phyloP scores from a whole-genome alignment of 2,888 invertebrate species.

The Stenoptilia bipunctidactyla region DNA sequence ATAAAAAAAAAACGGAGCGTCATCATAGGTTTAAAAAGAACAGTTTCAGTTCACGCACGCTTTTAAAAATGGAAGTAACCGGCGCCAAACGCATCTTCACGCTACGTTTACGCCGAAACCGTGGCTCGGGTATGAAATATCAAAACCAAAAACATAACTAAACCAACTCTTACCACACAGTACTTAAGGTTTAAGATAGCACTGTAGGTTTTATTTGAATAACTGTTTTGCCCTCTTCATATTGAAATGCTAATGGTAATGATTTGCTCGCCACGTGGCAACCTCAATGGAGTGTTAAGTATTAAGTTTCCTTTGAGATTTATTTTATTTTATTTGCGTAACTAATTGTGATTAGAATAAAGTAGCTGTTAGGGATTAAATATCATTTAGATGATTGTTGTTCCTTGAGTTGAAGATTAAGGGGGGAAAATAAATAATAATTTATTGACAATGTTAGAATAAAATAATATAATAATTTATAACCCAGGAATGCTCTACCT shows the following conservation, averaged over 20 bases:
- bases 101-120: constrained; percentile 35
- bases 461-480: too few species aligned
- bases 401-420: too few species aligned
- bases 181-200: constrained; percentile 7
- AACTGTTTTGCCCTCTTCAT: constrained; percentile 26
- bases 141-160: background rate
- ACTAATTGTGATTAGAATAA: background rate
- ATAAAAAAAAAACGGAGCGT: too few species aligned
- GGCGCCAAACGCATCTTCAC: constrained; percentile 37
- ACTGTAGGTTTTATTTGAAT: constrained; percentile 18
- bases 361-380: too few species aligned
- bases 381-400: too few species aligned
- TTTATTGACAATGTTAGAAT: too few species aligned
- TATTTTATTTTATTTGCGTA: too few species aligned
- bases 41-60: too few species aligned
- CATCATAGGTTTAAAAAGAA: too few species aligned
- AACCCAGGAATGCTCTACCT: too few species aligned
- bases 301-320: constrained; percentile 26
- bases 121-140: constrained; percentile 27
- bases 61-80: constrained; percentile 22
- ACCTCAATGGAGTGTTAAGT: constrained; percentile 41
- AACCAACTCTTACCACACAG: background rate
- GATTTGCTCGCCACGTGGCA: constrained; percentile 30
- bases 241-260: constrained; percentile 13
- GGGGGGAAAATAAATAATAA: too few species aligned